A percentile compares a stretch with the other conserved stretches of the same genome.
Evolutionary conservation across 2,888 invertebrate species (phyloP).

Genomic region (Drosophila melanosoma): DNA sequence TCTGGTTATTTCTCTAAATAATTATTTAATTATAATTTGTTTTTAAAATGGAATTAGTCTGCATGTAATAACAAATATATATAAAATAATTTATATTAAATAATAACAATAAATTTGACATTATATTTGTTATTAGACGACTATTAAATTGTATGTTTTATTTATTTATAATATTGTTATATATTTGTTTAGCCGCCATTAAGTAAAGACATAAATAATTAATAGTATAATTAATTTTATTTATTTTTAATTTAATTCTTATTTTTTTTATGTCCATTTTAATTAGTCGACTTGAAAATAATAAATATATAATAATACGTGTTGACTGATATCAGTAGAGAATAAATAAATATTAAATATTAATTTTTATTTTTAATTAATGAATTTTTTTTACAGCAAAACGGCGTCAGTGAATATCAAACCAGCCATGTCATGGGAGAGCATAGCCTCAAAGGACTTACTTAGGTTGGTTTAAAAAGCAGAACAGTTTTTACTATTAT

Average conservation of each 20-base stretch:
- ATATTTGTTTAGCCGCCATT: not conserved
- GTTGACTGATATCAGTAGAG: not conserved
- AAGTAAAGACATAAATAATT: not conserved
- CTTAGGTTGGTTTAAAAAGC: conserved; percentile 87
- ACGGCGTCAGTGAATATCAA: not conserved
- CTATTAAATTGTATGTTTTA: not conserved
- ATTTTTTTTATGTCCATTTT: not conserved
- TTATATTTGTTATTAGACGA: too few relatives aligned
- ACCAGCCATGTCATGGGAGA: conserved; percentile 92
- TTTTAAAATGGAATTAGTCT: too few relatives aligned
- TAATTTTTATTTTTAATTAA: not conserved
- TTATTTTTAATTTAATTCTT: not conserved
- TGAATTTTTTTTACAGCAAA: not conserved
- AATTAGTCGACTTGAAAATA: not conserved
- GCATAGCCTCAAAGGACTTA: conserved; percentile 92
- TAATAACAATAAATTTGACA: not conserved
- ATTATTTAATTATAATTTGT: too few relatives aligned
- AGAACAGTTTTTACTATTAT: not conserved
- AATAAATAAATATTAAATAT: not conserved
- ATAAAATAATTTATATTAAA: too few relatives aligned
- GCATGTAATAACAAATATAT: not conserved
- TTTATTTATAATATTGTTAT: not conserved
- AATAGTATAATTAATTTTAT: not conserved
- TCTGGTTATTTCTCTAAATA: not conserved
- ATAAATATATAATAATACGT: too few relatives aligned